phyloP scores from a whole-genome alignment of 2,888 invertebrate genomes.

The Ornithoptera priamus region DNA sequence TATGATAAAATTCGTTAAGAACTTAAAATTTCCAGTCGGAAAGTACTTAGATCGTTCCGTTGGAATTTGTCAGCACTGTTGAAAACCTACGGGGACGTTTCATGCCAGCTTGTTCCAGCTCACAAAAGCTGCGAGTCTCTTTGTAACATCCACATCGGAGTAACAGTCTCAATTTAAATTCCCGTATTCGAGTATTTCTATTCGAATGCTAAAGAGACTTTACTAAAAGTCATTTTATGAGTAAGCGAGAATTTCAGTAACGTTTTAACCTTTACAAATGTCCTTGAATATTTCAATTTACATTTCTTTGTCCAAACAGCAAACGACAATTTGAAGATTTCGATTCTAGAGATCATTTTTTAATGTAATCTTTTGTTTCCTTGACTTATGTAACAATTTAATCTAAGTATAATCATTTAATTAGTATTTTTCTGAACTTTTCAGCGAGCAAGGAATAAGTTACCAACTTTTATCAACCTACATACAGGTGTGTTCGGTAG shows the following conservation, averaged over 20 bases:
- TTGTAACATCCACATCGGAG: conserved; percentile 10
- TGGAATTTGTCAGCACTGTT: not conserved
- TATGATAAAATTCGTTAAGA: not conserved
- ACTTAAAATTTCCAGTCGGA: not conserved
- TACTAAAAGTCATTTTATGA: conserved; percentile 20
- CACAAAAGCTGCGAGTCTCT: conserved; percentile 21
- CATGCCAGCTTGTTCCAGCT: conserved; percentile 11
- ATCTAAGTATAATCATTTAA: no score
- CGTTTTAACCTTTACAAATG: not conserved
- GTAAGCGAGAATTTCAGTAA: not conserved
- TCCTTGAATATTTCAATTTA: not conserved
- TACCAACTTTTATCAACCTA: no score
- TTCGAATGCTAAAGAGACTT: conserved; percentile 16
- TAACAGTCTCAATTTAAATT: conserved; percentile 19
- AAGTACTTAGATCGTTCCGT: not conserved
- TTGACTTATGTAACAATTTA: no score
- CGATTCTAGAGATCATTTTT: not conserved
- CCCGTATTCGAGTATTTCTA: conserved; percentile 16
- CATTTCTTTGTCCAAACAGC: not conserved
- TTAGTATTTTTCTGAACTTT: no score
- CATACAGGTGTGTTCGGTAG: no score
- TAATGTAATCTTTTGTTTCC: not conserved
- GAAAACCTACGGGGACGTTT: not conserved
- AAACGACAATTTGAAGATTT: not conserved
- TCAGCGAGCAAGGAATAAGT: no score